Evolutionary conservation across 2,888 invertebrate genomes (phyloP), one percentile per base, ranked within the genome.

Genomic region (Colletes collaris): DNA sequence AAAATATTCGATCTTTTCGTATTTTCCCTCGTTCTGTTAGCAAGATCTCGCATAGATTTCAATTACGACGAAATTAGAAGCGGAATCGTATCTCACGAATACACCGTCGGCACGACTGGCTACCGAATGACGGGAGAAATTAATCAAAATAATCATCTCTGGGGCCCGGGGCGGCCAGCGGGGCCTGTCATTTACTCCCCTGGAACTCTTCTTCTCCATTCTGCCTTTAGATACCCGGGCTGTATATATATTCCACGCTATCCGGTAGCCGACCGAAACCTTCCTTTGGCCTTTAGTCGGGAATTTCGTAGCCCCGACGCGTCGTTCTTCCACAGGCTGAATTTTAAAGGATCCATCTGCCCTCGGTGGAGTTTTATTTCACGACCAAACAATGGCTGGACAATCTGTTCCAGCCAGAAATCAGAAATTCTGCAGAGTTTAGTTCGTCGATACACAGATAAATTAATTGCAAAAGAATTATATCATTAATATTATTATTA

Each of bases 71-170:
- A 49, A 59, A 72, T 82, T 75, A 71, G 83, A 78, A 60, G 66
- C 67, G 70, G 35, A 78, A 73, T 81, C 70, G 69, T 69, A 74
- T 84, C 86, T 83, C 76, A 66, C 81, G 89, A 86, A 86, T 85
- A 70, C 67, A 81, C 85, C 84, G 76, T 83, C 85, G 87, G 90
- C 87, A 78, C 80, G 76, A 81, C 79, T 84, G 81, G 90, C 89
- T 89, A 90, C 90, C 89, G 89, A 89, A 90, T 85, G 89, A 87
- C 88, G 85, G 86, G 86, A 87, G 89, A 89, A 90, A 90, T 90
- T 90, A 90, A 90, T 90, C 89, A 90, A 90, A 90, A 89, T 89
- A 89, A 90, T 90, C 88, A 89, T 87, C 88, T 80, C 80, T 71
- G 85, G 85, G 76, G 66, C 89, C 88, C 76, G 87, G 81, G 86